Base-by-base conservation (phyloP, 1,140 invertebrate genomes). In the Alviniconcha marisindica region DNA sequence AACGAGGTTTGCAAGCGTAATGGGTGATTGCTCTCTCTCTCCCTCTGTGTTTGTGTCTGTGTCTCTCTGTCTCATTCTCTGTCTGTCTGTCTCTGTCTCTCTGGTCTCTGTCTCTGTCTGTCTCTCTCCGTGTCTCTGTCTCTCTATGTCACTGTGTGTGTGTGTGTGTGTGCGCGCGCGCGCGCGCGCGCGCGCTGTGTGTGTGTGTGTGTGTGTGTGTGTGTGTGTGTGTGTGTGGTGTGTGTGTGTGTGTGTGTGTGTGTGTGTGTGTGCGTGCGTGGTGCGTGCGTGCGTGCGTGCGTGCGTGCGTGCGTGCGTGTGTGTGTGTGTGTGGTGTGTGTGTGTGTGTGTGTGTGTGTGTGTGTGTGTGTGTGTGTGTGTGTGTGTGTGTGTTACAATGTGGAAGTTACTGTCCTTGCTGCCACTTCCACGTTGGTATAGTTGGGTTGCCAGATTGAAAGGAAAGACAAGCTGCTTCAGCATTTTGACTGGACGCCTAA, bases 201-300 rank as follows among this genome's bases (percentile, higher is more conserved):
- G 63, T 31, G 63, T 28, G n/a, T 33, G 18, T 28, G 31, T 69
- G 63, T 60, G 56, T 60, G 56, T 60, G 56, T 60, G 56, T 60
- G 56, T 28, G 56, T 60, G 56, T 60, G 56, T 60, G 56, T 60
- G 56, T 60, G 56, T 60, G 56, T 33, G n/a, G 63, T 69, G 28
- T 69, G 63, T 69, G 63, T 31, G 63, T 28, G n/a, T 33, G 18
- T 28, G 31, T 69, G 63, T 33, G 63, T 7, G 63, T n/a, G 56
- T 60, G 56, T 28, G 24, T 28, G 56, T 60, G 56, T 60, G 56
- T 28, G 56, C 56, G 56, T 60, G 56, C 48, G 48, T 51, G 48
- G 48, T 51, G 21, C 56, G 56, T 60, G 56, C n/a, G 56, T 60
- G 63, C 31, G 63, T 33, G 63, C 18, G 63, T 33, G 63, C 31